Evolutionary conservation across 2,797 vertebrate genomes (phyloP).

Genomic region (Channallabes apus): DNA sequence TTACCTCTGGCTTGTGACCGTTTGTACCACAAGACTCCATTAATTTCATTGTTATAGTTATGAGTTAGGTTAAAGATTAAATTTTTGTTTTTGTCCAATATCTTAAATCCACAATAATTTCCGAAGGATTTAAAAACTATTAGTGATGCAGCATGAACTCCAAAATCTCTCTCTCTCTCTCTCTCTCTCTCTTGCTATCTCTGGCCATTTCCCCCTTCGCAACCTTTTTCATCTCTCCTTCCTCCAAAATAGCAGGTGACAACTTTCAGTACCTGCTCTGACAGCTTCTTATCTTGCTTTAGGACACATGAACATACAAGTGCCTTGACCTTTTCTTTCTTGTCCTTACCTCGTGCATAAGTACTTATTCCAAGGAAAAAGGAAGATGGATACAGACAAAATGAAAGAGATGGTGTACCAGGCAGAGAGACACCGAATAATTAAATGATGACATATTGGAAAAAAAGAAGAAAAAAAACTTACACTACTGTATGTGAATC

Average conservation of each 20-base stretch:
- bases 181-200: not conserved
- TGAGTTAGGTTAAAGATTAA: not conserved
- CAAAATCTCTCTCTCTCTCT: not conserved
- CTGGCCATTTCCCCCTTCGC: slow-evolving; percentile 7
- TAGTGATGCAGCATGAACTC: not conserved
- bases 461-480: too few relatives aligned
- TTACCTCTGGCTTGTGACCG: not conserved
- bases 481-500: too few relatives aligned
- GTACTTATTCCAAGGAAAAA: slow-evolving; percentile 9
- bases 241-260: not conserved
- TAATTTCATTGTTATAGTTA: not conserved
- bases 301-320: slow-evolving; percentile 30
- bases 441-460: not conserved
- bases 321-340: slow-evolving; percentile 50
- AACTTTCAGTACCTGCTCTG: slow-evolving; percentile 33
- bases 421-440: slow-evolving; percentile 6
- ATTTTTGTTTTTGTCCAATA: not conserved
- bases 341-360: slow-evolving; percentile 17
- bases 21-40: not conserved
- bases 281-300: slow-evolving; percentile 41
- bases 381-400: not conserved
- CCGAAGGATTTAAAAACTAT: not conserved
- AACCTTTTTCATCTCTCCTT: not conserved
- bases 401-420: not conserved
- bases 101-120: not conserved